Conservation (phyloP, 2,888 invertebrate species). For the Hemaris fuciformis region DNA sequence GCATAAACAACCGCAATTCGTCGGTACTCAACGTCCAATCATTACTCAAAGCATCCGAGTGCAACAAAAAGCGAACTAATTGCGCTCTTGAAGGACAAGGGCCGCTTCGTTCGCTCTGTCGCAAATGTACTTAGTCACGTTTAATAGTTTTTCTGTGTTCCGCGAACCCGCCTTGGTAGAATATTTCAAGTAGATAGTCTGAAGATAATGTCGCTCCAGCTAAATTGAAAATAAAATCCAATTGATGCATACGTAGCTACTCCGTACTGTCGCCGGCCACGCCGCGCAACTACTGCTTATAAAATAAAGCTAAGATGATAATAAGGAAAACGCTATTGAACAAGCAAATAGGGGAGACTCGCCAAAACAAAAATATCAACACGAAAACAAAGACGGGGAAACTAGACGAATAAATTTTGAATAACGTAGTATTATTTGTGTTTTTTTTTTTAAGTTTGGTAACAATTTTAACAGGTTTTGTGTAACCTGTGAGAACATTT, state of each 20-base stretch:
- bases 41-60: slow-evolving; percentile 74
- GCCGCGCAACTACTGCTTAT: slow-evolving; percentile 23
- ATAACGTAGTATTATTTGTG: slow-evolving; percentile 34
- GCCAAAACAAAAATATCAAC: slow-evolving; percentile 35
- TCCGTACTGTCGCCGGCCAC: background rate
- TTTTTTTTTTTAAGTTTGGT: slow-evolving; percentile 34
- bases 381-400: slow-evolving; percentile 31
- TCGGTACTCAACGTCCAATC: slow-evolving; percentile 59
- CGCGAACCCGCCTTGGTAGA: slow-evolving; percentile 39
- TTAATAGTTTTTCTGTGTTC: slow-evolving; percentile 68
- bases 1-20: slow-evolving; percentile 67
- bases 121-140: slow-evolving; percentile 77
- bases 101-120: slow-evolving; percentile 63
- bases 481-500: slow-evolving; percentile 47
- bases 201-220: slow-evolving; percentile 11
- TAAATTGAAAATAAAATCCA: slow-evolving; percentile 11
- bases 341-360: slow-evolving; percentile 33
- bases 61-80: slow-evolving; percentile 78
- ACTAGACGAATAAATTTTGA: slow-evolving; percentile 41
- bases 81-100: slow-evolving; percentile 77
- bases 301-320: slow-evolving; percentile 39
- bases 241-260: slow-evolving; percentile 10
- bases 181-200: slow-evolving; percentile 19
- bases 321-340: slow-evolving; percentile 39
- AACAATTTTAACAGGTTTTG: slow-evolving; percentile 42